phyloP scores from a whole-genome alignment of 2,888 invertebrate genomes.

The Drosophila pseudotalamancana region DNA sequence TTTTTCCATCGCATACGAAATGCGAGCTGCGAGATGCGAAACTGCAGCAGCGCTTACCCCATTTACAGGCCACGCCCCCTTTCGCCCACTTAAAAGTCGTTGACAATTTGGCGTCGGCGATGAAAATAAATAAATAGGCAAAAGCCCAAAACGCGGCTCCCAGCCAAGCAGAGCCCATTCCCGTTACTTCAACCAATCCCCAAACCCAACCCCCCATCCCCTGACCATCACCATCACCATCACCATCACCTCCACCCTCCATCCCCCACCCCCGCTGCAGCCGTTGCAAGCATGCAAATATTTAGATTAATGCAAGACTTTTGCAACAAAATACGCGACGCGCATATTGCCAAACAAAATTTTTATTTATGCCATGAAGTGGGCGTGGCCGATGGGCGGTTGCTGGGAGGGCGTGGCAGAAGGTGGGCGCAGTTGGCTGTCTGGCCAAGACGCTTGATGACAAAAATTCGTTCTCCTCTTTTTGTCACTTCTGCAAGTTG shows the following conservation, averaged over 20 bases:
- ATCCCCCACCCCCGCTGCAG: background rate
- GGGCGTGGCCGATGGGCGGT: conserved; percentile 8
- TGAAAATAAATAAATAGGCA: conserved; percentile 76
- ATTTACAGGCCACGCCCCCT: background rate
- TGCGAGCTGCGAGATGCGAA: conserved; percentile 37
- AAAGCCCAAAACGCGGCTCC: conserved; percentile 37
- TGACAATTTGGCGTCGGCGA: conserved; percentile 71
- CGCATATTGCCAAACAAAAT: conserved; percentile 76
- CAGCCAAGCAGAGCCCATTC: conserved; percentile 10
- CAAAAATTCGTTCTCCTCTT: conserved; percentile 53
- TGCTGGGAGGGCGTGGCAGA: background rate
- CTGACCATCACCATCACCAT: background rate
- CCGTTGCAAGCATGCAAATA: conserved; percentile 70
- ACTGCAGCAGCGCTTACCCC: conserved; percentile 33
- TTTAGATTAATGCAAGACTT: conserved; percentile 78
- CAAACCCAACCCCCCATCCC: background rate
- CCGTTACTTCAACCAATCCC: background rate
- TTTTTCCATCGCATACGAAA: conserved; percentile 41
- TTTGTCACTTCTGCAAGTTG: background rate
- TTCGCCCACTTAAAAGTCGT: conserved; percentile 47
- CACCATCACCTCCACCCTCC: background rate
- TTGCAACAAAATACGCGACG: conserved; percentile 78
- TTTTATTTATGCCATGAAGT: conserved; percentile 65
- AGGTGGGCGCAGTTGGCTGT: conserved; percentile 14
- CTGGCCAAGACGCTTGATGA: conserved; percentile 54